A percentile compares a stretch with the other conserved stretches of the same genome.
Evolutionary conservation across 2,113 vertebrate genomes (phyloP).

Genomic region (Bujurquina vittata): DNA sequence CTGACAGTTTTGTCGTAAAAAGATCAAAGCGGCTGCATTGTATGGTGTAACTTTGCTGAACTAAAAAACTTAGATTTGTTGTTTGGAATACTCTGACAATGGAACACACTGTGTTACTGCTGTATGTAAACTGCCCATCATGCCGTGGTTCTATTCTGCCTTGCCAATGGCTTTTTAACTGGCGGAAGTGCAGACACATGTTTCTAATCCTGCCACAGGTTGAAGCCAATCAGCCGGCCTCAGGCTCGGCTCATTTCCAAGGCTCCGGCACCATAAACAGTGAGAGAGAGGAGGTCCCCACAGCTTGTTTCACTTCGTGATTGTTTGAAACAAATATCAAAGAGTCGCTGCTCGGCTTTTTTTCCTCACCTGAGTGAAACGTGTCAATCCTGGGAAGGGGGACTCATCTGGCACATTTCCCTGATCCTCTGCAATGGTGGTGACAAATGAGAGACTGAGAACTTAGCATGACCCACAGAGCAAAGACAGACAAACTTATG

Average conservation of each 20-base stretch:
- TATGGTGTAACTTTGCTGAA: neutral
- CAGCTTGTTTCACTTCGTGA: neutral
- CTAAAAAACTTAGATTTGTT: neutral
- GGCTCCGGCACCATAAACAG: neutral
- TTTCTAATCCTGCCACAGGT: neutral
- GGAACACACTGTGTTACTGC: neutral
- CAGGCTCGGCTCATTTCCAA: constrained; percentile 5
- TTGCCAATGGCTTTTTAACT: neutral
- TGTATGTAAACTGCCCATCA: neutral
- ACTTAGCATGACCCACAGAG: neutral
- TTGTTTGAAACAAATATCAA: neutral
- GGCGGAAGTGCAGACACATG: neutral
- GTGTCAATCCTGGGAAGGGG: neutral
- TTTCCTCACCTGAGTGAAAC: neutral
- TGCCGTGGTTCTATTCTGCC: neutral
- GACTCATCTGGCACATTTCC: neutral
- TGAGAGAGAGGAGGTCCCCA: neutral
- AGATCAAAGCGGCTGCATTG: neutral
- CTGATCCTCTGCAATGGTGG: neutral
- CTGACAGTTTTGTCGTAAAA: neutral
- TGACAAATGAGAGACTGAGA: neutral
- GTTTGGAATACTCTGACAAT: neutral
- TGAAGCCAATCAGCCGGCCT: neutral
- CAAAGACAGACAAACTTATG: neutral
- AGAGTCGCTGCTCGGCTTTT: neutral